These are phyloP conservation scores for Noctuana brunneofusca DNA, from an alignment of 2,888 invertebrate species.

Conservation along the genomic window DNA sequence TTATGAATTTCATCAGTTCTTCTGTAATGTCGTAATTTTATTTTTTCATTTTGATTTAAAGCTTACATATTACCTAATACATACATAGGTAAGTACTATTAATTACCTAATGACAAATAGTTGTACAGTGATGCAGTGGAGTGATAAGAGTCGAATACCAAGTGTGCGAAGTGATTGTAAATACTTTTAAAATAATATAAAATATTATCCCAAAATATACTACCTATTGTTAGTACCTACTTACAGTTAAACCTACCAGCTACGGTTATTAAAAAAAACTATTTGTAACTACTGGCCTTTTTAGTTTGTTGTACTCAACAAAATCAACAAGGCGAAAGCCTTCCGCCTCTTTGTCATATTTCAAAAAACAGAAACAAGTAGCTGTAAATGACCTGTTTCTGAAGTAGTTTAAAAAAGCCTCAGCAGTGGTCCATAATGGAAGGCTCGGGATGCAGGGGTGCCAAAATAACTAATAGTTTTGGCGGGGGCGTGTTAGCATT, in stretches of 20 bases:
- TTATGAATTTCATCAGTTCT: conserved; percentile 77
- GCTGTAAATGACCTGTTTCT: conserved; percentile 30
- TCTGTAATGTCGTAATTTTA: conserved; percentile 52
- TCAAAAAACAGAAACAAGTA: conserved; percentile 13
- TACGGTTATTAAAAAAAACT: no score
- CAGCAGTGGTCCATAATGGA: conserved; percentile 69
- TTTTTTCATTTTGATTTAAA: conserved; percentile 30
- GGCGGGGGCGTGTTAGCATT: conserved; percentile 83
- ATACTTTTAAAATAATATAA: no score
- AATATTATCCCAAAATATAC: no score
- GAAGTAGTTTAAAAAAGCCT: conserved; percentile 32
- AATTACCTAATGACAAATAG: no score
- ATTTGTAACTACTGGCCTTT: no score
- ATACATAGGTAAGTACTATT: not conserved
- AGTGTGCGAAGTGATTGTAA: no score
- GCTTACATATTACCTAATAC: no score
- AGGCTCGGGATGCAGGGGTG: conserved; percentile 73
- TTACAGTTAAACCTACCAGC: no score
- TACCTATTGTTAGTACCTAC: no score
- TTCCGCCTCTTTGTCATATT: not conserved
- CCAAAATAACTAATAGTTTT: conserved; percentile 83
- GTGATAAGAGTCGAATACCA: no score
- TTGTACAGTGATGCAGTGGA: no score
- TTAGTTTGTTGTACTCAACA: no score
- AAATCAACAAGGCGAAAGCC: not conserved